Evolutionary conservation across 2,113 vertebrate genomes (phyloP), one percentile per base, ranked within the genome.

Genomic region (Bolborhynchus lineola): DNA sequence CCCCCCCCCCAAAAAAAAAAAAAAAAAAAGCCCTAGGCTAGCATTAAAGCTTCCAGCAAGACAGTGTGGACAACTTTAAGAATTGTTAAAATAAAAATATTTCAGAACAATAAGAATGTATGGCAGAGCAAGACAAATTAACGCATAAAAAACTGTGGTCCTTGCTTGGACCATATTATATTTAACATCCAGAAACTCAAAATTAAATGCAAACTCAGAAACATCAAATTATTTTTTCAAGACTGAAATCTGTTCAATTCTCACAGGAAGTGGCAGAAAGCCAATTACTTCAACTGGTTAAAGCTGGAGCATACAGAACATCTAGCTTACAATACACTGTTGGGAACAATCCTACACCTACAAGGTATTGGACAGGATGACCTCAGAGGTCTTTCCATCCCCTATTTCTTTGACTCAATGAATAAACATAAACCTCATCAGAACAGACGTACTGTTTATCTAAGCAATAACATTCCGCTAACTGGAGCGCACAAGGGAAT

Each of bases 391-490:
- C 53, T 77, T 79, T 79, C 75, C 41, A 63, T 52, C 20, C 19
- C 37, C 55, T 60, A 37, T 83, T 94, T 94, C 53, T 86, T 82
- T 83, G 35, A 55, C 24, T 92, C 16, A 47, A 83, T 94, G 90
- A 96, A 95, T 94, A 96, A 96, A 95, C 82, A 96, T 94, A 55
- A 94, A 67, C 53, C 29, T 95, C 90, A 95, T 92, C 92, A 93
- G 71, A 92, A 81, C 53, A 95, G n/a, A 68, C 67, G 10, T 68
- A 68, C 46, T 93, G 90, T 94, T 95, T 96, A 83, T 83, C 68
- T 97, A 94, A 96, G 93, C 93, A 96, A 90, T 96, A 96, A 78
- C 72, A n/a, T 74, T 92, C 77, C 50, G 37, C 71, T 96, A 95
- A 95, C 64, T 88, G 46, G 33, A 86, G 16, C 37, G 74, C 90